Base-by-base conservation (phyloP, 2,113 vertebrate species). In the Oryzias woworae region DNA sequence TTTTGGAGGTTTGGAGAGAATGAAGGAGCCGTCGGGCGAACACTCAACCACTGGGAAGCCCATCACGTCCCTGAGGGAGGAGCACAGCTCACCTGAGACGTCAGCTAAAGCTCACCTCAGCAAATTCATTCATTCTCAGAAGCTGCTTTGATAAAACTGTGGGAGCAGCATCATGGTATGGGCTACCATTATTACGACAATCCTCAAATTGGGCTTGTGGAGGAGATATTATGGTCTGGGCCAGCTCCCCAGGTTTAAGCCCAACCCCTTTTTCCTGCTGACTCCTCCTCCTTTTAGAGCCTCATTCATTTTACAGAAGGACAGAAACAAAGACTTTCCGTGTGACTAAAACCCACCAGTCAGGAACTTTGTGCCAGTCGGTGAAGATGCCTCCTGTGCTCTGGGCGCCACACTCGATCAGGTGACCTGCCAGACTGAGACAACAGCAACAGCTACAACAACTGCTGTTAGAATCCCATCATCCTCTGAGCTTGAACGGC, bases 321-420 rank as follows among this genome's bases (percentile, higher is more conserved):
- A 6, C 18, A 8, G 23, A 24, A 53, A 13, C 23, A 7, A 28
- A 14, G 15, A 10, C 6, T 1, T 15, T 2, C 4, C 5, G 2
- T 17, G 17, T 3, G 18, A 2, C 31, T 3, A 12, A 56, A 3
- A 42, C 20, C 79, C 86, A 96, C 94, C 92, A 95, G 86, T 94
- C 87, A 5, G 93, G 91, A 20, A 97, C 92, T 3, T 57, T 73
- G 73, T 94, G 91, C 93, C 93, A 96, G n/a, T 96, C 92, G 1
- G 93, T 95, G 87, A 95, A 94, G 91, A 95, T 93, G 15, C 95
- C 94, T 23, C 93, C 94, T 2, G 93, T 97, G 54, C 90, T 92
- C 16, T 96, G 94, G 75, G 94, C 90, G 2, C 94, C 94, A 23
- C 94, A 95, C 80, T 96, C 95, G 60, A 94, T 93, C 50, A 96